phyloP scores from a whole-genome alignment of 2,888 invertebrate genomes.

The Rosalia funebris region DNA sequence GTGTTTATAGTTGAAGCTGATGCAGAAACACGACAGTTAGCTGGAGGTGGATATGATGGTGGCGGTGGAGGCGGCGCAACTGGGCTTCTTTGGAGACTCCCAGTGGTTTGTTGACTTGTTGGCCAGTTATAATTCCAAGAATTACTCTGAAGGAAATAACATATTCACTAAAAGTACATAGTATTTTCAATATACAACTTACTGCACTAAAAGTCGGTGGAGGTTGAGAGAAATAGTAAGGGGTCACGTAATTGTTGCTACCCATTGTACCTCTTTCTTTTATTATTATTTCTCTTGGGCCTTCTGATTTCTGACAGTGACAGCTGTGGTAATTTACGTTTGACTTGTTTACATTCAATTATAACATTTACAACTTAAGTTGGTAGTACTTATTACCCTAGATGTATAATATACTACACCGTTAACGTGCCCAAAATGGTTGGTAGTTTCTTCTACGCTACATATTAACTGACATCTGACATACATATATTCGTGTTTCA shows the following conservation, averaged over 20 bases:
- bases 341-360: no score
- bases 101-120: neutral
- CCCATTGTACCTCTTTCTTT: neutral
- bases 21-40: neutral
- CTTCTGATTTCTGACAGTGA: no score
- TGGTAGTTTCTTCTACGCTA: no score
- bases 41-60: neutral
- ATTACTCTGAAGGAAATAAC: conserved; percentile 2
- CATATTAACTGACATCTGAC: no score
- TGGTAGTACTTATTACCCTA: no score
- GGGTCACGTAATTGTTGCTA: conserved; percentile 11
- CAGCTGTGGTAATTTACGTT: no score
- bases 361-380: no score
- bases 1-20: no score
- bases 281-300: neutral
- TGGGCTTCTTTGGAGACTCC: neutral
- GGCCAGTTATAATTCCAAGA: conserved; percentile 10
- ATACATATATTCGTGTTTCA: no score
- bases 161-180: neutral
- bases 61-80: conserved; percentile 3
- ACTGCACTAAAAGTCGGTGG: conserved; percentile 15
- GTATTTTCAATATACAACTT: neutral
- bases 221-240: conserved; percentile 1
- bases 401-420: no score
- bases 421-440: no score